Base-by-base conservation (phyloP, 1,140 invertebrate genomes). In the Argopecten irradians region DNA sequence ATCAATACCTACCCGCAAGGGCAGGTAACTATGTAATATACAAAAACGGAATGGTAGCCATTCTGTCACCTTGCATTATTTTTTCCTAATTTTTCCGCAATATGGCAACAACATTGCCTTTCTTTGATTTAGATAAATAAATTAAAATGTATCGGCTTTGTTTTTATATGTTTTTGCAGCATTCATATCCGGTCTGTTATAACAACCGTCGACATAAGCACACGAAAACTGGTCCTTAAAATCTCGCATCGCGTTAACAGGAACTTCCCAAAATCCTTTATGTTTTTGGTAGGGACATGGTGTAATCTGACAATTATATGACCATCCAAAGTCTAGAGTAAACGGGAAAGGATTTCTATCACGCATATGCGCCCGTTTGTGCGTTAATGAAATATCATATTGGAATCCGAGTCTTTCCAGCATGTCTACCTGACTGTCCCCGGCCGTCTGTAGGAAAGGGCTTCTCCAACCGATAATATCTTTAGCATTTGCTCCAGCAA, bases 211-310 rank as follows among this genome's bases (percentile, higher is more conserved):
- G 28, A 93, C 84, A 82, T 91, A 92, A 13, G 88, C 85, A 82
- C 93, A 93, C 16, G 90, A 89, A 82, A 85, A 88, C 5, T 87
- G 83, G 32, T 39, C 83, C 32, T 89, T 90, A 43, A 35, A 88
- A 46, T 91, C 89, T 22, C 85, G 86, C 85, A 91, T 55, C 0
- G 89, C 43, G 33, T 88, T 88, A 0, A 92, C 86, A 22, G 92
- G 90, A 33, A 93, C 86, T 85, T 91, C 91, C 92, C 92, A 93
- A 46, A 92, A 89, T 83, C 91, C 90, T 13, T 88, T 84, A 82
- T 90, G 89, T 1, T 34, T 33, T n/a, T 43, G 87, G 1, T 39
- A 83, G 33, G 90, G 90, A 86, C 92, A 93, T 34, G 89, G 87
- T 28, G 46, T 43, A 35, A 90, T 91, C 16, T 87, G 84, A 71